Evolutionary conservation across 2,113 vertebrate species (phyloP), one percentile per base, ranked within the genome.

Genomic region (Blennius ocellaris): DNA sequence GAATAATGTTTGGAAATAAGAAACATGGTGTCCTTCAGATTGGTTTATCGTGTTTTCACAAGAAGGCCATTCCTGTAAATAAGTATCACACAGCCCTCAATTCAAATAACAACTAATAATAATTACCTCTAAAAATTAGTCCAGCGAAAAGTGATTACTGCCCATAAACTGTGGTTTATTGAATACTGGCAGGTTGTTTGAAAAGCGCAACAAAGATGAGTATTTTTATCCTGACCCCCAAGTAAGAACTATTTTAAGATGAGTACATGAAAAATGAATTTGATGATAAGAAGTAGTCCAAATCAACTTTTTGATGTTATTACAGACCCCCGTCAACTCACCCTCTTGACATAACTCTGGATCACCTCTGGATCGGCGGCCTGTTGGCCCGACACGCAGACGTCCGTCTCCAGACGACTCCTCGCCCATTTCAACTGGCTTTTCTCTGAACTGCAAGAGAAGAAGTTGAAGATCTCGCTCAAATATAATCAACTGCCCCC

Each of bases 301-400:
- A 44, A 15, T 6, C 9, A 38, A 5, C 16, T 12, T 8, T 7
- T 61, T 41, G 7, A 14, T 9, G 14, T 43, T 2, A 48, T n/a
- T 56, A 6, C 7, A 6, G 7, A 3, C 8, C 6, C 8, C 41
- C 17, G 7, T 49, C 36, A 14, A 78, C 96, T 95, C 81, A 97
- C 97, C 93, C 95, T 96, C 84, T 98, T 97, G 80, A 97, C 86
- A 59, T 97, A 96, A 84, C 94, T 96, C 58, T 96, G 95, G 77
- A 97, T 92, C 49, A 95, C 87, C 49, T 96, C 97, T 58, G 95
- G 94, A 87, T 96, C 94, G 14, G 93, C 91, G 53, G 90, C 89
- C 52, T 95, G 94, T 54, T 94, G 93, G 59, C 94, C 92, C 40
- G 92, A 93, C 77, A 95, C 94, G 48, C 93, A 97, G 75, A 95